These are phyloP conservation scores for Scartelaos histophorus DNA, from an alignment of 2,113 vertebrate genomes.

Conservation along the genomic window DNA sequence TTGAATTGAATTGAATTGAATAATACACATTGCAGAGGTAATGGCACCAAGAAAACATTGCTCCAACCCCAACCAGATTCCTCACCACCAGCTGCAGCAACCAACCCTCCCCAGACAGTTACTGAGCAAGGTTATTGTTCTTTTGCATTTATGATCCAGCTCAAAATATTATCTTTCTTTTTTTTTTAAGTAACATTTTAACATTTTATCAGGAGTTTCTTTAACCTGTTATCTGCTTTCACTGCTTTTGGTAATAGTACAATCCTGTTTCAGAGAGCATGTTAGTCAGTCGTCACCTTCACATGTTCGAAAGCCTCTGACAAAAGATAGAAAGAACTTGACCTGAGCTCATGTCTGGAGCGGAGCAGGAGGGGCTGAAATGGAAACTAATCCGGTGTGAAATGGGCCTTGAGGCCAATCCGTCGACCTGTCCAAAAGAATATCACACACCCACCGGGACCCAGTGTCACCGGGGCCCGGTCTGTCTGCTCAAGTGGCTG, in stretches of 20 bases:
- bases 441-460: constrained; percentile 50
- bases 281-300: constrained; percentile 40
- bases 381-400: constrained; percentile 74
- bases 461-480: constrained; percentile 48
- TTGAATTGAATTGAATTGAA: too few species aligned
- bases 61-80: too few species aligned
- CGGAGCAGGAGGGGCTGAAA: constrained; percentile 55
- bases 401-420: constrained; percentile 66
- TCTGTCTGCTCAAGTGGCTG: constrained; percentile 65
- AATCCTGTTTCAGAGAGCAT: not conserved
- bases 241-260: not conserved
- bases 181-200: too few species aligned
- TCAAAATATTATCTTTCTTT: too few species aligned
- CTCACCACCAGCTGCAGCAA: too few species aligned
- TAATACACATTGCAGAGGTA: too few species aligned
- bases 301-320: constrained; percentile 34
- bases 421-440: constrained; percentile 54
- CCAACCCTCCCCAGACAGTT: too few species aligned
- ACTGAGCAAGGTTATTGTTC: too few species aligned
- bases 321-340: constrained; percentile 60
- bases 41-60: too few species aligned
- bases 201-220: too few species aligned
- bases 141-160: too few species aligned
- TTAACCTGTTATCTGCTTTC: not conserved
- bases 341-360: constrained; percentile 43